Percentiles rank a stretch among this genome's conserved stretches.
These are phyloP conservation scores for Crossocerus cetratus DNA, from an alignment of 2,888 invertebrate species.

Conservation along the genomic window DNA sequence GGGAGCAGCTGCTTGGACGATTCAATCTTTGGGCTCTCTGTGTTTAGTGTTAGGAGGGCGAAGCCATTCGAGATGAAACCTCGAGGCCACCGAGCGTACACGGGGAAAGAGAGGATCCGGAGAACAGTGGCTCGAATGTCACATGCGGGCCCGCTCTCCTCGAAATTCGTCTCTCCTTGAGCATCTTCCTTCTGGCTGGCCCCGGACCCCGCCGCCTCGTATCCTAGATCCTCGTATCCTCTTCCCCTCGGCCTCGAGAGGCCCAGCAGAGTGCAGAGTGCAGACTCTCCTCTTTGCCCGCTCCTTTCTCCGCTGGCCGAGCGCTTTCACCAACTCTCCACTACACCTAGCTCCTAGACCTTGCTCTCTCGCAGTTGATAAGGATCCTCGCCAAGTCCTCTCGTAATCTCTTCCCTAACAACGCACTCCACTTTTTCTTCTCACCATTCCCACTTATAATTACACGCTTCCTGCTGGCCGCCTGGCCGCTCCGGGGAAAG, in stretches of 20 bases:
- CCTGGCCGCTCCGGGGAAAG: too few species aligned
- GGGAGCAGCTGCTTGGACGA: conserved; percentile 37
- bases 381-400: too few species aligned
- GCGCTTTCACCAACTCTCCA: too few species aligned
- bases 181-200: conserved; percentile 40
- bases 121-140: conserved; percentile 63
- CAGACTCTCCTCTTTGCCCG: background rate
- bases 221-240: too few species aligned
- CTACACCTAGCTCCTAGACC: too few species aligned
- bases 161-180: conserved; percentile 21
- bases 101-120: conserved; percentile 16
- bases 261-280: too few species aligned
- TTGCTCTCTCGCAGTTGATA: too few species aligned
- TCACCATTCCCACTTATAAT: too few species aligned
- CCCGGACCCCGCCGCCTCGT: conserved; percentile 1
- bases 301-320: background rate
- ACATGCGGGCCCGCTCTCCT: conserved; percentile 61
- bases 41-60: conserved; percentile 10
- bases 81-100: background rate
- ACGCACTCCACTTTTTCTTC: too few species aligned
- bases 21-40: conserved; percentile 50
- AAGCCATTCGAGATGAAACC: conserved; percentile 35
- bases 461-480: too few species aligned
- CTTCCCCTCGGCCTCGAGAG: too few species aligned
- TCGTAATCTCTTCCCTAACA: too few species aligned